Evolutionary conservation across 2,888 invertebrate species (phyloP).

Genomic region (Macaria liturata): DNA sequence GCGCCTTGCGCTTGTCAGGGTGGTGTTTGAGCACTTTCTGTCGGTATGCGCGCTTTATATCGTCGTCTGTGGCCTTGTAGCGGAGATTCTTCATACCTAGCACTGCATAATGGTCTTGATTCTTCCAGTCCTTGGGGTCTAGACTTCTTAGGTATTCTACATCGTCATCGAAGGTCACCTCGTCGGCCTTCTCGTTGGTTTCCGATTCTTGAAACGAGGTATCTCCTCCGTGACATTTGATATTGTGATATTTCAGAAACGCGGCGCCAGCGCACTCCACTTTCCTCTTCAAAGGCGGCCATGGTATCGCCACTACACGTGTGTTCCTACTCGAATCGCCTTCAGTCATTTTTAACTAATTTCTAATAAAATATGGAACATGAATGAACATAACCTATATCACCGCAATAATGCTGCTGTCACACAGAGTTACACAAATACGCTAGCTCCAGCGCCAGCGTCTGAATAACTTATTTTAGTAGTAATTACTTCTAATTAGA

Average conservation of each 20-base stretch:
- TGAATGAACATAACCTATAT: slow-evolving; percentile 75
- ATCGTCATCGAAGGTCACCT: slow-evolving; percentile 85
- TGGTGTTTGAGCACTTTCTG: slow-evolving; percentile 93
- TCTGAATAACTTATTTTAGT: slow-evolving; percentile 4
- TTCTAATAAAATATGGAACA: slow-evolving; percentile 57
- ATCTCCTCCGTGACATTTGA: slow-evolving; percentile 77
- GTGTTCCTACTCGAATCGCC: slow-evolving; percentile 55
- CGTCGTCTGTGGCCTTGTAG: slow-evolving; percentile 94
- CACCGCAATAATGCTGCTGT: slow-evolving; percentile 41
- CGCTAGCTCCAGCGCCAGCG: not conserved
- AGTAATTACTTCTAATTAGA: slow-evolving; percentile 19
- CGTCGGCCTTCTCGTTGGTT: slow-evolving; percentile 70
- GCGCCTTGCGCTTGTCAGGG: slow-evolving; percentile 97
- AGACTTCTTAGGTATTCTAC: slow-evolving; percentile 92
- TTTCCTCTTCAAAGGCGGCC: slow-evolving; percentile 60
- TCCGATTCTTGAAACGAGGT: slow-evolving; percentile 67
- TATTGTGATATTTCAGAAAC: slow-evolving; percentile 76
- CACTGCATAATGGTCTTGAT: slow-evolving; percentile 98
- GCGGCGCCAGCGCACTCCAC: slow-evolving; percentile 81
- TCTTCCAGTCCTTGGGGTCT: slow-evolving; percentile 98
- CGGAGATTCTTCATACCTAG: slow-evolving; percentile 93
- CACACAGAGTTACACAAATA: slow-evolving; percentile 33
- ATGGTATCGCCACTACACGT: slow-evolving; percentile 63
- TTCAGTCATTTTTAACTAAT: slow-evolving; percentile 69
- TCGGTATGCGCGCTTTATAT: slow-evolving; percentile 96